Percentiles rank a stretch among this genome's conserved stretches.
These are phyloP conservation scores for Pteropus alecto DNA, from an alignment of 2,113 vertebrate genomes.

Conservation along the genomic window DNA sequence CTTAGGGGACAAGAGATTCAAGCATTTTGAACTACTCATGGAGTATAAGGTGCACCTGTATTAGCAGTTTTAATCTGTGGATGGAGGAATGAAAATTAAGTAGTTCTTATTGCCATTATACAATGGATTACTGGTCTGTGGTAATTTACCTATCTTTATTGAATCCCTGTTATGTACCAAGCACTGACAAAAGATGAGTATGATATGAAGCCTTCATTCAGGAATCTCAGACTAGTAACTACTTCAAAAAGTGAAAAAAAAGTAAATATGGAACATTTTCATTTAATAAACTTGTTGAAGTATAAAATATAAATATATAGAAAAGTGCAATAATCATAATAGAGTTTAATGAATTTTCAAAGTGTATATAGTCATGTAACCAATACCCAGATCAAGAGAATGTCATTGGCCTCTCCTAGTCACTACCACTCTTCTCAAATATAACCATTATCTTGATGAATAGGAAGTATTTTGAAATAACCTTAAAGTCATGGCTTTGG, in stretches of 20 bases:
- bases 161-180: background rate
- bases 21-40: background rate
- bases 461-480: conserved; percentile 12
- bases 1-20: background rate
- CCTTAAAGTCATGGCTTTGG: conserved; percentile 1
- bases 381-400: background rate
- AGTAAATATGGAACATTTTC: background rate
- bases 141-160: background rate
- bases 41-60: background rate
- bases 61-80: background rate
- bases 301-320: background rate
- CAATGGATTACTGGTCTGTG: background rate
- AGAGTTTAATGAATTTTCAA: conserved; percentile 3
- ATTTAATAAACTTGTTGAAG: background rate
- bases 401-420: background rate
- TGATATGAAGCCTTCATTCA: background rate
- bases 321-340: background rate
- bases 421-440: background rate
- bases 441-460: background rate
- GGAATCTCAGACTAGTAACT: conserved; percentile 10
- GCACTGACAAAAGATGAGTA: background rate
- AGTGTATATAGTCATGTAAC: background rate
- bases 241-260: conserved; percentile 10
- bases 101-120: background rate
- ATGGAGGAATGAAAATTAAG: background rate